A percentile compares a stretch with the other conserved stretches of the same genome.
These are phyloP conservation scores for Procambarus clarkii DNA, from an alignment of 1,140 invertebrate species.

Conservation along the genomic window DNA sequence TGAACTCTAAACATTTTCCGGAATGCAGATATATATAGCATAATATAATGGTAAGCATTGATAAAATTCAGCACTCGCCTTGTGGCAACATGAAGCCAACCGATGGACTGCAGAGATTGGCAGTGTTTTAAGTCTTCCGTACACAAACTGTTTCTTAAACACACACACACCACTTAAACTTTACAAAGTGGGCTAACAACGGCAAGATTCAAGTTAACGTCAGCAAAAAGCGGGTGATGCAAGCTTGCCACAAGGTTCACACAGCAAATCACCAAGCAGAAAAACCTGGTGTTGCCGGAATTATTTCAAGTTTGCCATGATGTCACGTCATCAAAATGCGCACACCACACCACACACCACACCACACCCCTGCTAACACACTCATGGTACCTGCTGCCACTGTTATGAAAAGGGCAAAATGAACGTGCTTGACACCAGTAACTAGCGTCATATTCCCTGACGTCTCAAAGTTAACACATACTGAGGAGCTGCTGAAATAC, in stretches of 20 bases:
- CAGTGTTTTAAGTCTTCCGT: neutral
- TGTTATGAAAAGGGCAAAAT: no score
- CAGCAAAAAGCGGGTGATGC: neutral
- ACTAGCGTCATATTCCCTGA: no score
- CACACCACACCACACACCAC: neutral
- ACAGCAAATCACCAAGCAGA: neutral
- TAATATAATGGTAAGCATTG: no score
- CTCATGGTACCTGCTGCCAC: no score
- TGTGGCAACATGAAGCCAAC: neutral
- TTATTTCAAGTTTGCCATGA: neutral
- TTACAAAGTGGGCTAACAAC: neutral
- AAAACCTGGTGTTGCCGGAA: neutral
- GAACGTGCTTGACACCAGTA: no score
- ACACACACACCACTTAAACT: neutral
- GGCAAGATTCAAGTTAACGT: neutral
- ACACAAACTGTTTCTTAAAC: neutral
- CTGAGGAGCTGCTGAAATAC: no score
- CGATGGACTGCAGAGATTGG: neutral
- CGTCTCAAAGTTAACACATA: no score
- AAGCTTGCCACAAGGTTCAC: neutral
- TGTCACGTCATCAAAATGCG: neutral
- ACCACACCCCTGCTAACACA: no score
- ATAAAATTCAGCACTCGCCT: no score
- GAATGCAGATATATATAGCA: no score
- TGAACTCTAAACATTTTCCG: no score